Evolutionary conservation across 2,797 vertebrate species (phyloP), one percentile per base, ranked within the genome.

Genomic region (Lycodopsis pacificus): DNA sequence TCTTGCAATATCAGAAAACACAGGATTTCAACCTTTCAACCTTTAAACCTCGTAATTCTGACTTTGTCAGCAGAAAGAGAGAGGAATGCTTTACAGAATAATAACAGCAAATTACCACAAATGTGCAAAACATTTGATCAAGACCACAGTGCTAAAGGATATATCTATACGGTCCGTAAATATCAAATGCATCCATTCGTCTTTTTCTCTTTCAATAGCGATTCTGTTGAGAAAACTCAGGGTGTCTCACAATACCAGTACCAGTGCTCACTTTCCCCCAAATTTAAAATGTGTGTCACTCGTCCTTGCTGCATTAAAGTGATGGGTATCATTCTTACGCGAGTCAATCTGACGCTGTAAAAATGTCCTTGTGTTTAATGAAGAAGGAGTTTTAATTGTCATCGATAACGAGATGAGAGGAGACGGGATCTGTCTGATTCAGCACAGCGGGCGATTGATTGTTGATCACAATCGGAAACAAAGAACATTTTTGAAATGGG

Each of bases 401-500:
- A 64, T 54, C 13, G 38, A 66, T 46, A 30, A 71, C 36, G 2
- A 65, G 51, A 71, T 17, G 42, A 44, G 42, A 15, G 7, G 40
- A 4, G 4, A 14, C 13, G 1, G 40, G 12, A 53, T 71, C 22
- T 36, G 9, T 49, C 61, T 66, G 63, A 44, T 61, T 72, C 25
- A 56, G 46, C 36, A 73, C 49, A 63, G 65, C 14, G 15, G 38
- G 49, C 22, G 48, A 79, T 36, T 54, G 69, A 79, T 73, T 79
- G 63, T 61, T 53, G 4, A 17, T 51, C n/a, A 14, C 40, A 34
- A 34, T 34, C 6, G 32, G 32, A 34, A 17, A 17, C 20, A 46
- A 64, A n/a, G 5, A 15, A n/a, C 66, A 40, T 20, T 53, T n/a
- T n/a, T 40, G 6, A 42, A 71, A 54, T 34, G 9, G 22, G 15